These are phyloP conservation scores for Trissonchulus latispiculum DNA, from an alignment of 2,888 invertebrate genomes.

Conservation along the genomic window DNA sequence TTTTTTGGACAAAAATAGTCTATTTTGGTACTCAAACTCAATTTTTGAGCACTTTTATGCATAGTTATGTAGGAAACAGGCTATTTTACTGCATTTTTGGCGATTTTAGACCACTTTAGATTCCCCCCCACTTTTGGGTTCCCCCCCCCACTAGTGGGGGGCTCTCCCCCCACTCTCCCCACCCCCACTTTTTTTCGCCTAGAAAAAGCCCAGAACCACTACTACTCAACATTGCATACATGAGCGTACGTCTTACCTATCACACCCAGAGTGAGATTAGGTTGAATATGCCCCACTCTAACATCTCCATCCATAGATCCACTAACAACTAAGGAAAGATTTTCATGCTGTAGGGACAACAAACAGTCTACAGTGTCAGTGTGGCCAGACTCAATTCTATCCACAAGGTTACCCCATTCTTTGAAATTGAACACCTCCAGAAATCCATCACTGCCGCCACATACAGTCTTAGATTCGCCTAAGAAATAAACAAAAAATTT, in stretches of 20 bases:
- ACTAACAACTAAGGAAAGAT: not conserved
- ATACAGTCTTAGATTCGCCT: not conserved
- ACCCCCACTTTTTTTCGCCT: too few species aligned
- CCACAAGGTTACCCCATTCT: constrained; percentile 7
- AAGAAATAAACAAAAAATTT: not conserved
- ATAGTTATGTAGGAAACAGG: too few species aligned
- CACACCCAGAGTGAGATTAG: not conserved
- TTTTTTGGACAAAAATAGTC: too few species aligned
- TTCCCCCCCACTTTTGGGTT: too few species aligned
- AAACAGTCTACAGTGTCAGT: not conserved
- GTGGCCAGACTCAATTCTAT: not conserved
- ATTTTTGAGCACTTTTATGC: too few species aligned
- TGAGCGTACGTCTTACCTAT: not conserved
- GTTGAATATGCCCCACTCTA: not conserved
- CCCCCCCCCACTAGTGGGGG: too few species aligned
- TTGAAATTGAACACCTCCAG: not conserved
- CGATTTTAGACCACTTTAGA: too few species aligned
- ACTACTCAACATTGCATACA: too few species aligned
- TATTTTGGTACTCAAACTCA: too few species aligned
- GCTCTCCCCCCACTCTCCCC: too few species aligned
- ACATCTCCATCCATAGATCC: not conserved
- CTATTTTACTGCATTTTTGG: too few species aligned
- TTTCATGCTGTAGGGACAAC: not conserved
- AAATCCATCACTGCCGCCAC: constrained; percentile 5
- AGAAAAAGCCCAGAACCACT: too few species aligned